Percentiles rank a stretch among this genome's conserved stretches.
Conservation (phyloP, 2,113 vertebrate genomes). For the Hippocampus zosterae region DNA sequence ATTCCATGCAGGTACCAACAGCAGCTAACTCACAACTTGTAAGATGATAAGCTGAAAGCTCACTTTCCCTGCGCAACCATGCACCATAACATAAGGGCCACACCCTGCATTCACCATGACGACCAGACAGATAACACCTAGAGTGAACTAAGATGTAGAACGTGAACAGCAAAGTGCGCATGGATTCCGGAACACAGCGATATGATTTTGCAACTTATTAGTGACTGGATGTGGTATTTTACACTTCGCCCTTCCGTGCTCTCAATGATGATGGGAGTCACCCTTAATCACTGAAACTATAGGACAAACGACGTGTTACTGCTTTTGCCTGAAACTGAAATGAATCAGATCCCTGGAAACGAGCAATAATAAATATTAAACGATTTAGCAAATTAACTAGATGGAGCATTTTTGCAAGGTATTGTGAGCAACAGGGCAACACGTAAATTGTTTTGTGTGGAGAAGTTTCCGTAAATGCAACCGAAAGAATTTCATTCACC, state of each 20-base stretch:
- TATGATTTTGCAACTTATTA: background rate
- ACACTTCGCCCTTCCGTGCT: background rate
- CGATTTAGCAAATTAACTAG: background rate
- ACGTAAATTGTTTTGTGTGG: background rate
- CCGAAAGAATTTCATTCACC: constrained; percentile 14
- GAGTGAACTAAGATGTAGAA: constrained; percentile 11
- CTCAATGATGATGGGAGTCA: background rate
- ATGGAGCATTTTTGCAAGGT: background rate
- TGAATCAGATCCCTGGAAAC: background rate
- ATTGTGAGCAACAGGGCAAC: background rate
- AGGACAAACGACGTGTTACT: background rate
- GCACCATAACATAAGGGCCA: constrained; percentile 33
- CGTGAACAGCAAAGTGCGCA: background rate
- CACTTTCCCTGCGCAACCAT: constrained; percentile 3
- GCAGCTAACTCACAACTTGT: constrained; percentile 8
- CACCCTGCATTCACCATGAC: constrained; percentile 50
- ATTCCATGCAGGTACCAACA: background rate
- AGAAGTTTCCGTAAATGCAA: background rate
- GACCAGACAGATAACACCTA: constrained; percentile 22
- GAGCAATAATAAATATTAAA: background rate
- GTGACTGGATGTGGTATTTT: background rate
- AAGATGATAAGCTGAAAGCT: constrained; percentile 18
- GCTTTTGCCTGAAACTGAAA: background rate
- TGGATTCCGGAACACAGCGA: background rate
- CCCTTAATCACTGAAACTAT: background rate